phyloP scores from a whole-genome alignment of 2,888 invertebrate genomes.

The Cartodere bifasciata region DNA sequence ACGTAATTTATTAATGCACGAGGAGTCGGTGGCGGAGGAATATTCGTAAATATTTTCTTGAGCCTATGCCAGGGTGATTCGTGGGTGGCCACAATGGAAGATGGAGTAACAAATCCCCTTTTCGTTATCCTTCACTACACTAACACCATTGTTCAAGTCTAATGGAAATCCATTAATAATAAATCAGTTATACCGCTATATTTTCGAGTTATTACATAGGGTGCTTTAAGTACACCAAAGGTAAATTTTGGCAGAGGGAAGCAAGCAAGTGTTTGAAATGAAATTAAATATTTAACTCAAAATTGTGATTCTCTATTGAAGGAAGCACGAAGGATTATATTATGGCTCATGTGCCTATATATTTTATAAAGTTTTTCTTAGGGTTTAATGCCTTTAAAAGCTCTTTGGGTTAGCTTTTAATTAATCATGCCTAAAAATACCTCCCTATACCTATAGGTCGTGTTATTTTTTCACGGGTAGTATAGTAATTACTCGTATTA shows the following conservation, averaged over 20 bases:
- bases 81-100: slow-evolving; percentile 21
- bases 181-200: slow-evolving; percentile 28
- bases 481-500: no score
- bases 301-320: neutral
- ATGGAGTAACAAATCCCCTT: slow-evolving; percentile 15
- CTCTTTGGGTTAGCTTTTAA: no score
- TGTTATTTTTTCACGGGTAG: no score
- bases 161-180: slow-evolving; percentile 33
- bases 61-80: slow-evolving; percentile 13
- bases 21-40: slow-evolving; percentile 12
- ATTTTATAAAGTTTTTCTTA: no score
- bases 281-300: neutral
- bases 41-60: slow-evolving; percentile 17
- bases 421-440: no score
- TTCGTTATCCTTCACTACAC: slow-evolving; percentile 21
- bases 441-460: no score
- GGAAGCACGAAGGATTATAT: no score
- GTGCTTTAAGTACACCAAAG: slow-evolving; percentile 14
- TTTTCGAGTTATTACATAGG: slow-evolving; percentile 21
- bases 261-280: neutral
- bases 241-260: neutral
- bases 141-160: slow-evolving; percentile 28
- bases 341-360: no score
- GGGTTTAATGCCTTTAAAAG: no score
- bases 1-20: slow-evolving; percentile 15